Evolutionary conservation across 2,113 vertebrate genomes (phyloP).

Genomic region (Pandion haliaetus): DNA sequence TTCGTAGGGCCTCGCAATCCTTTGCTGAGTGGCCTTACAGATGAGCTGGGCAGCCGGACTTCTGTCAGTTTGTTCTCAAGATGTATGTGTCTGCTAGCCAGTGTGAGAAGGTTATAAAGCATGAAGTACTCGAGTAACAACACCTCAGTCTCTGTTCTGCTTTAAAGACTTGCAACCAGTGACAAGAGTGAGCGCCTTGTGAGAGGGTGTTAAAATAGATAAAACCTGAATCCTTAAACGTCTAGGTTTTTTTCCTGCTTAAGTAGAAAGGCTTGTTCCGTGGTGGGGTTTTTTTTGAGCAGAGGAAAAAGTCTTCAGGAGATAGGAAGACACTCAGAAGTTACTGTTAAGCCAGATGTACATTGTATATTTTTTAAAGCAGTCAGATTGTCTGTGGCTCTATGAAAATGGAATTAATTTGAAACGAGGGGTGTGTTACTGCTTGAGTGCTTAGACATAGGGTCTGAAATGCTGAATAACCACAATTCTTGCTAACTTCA

Average conservation of each 20-base stretch:
- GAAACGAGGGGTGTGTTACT: neutral
- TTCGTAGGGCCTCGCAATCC: neutral
- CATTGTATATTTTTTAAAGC: neutral
- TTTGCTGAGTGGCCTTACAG: neutral
- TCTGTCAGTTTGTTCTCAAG: constrained; percentile 11
- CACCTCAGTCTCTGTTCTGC: neutral
- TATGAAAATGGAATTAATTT: neutral
- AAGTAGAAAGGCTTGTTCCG: neutral
- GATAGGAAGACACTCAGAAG: neutral
- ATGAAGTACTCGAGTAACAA: neutral
- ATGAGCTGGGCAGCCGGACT: constrained; percentile 17
- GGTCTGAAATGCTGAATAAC: constrained; percentile 43
- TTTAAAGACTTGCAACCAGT: accelerated
- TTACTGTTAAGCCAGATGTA: neutral
- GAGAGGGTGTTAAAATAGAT: neutral
- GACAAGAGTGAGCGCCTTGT: accelerated
- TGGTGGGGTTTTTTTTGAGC: neutral
- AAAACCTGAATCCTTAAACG: neutral
- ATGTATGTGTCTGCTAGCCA: neutral
- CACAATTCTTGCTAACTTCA: neutral
- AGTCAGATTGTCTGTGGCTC: neutral
- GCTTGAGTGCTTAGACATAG: neutral
- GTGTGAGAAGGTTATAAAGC: constrained; percentile 33
- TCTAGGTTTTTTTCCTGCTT: neutral
- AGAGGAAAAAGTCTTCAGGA: neutral